Evolutionary conservation across 2,888 invertebrate species (phyloP).

Genomic region (Drosophila mettleri): DNA sequence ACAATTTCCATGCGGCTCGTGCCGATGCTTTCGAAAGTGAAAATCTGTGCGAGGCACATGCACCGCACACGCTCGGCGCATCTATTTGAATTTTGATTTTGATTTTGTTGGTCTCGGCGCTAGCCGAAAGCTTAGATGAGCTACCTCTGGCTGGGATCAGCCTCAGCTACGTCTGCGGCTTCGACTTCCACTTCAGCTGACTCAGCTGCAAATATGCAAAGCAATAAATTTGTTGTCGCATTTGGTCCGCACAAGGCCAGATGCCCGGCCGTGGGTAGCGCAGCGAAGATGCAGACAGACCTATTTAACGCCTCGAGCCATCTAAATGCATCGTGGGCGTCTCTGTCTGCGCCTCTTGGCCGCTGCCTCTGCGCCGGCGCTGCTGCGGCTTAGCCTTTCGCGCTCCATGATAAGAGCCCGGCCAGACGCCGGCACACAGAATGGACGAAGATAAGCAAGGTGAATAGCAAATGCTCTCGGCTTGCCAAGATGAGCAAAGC

Average conservation of each 20-base stretch:
- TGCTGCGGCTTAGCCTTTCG: constrained; percentile 7
- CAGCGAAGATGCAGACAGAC: constrained; percentile 37
- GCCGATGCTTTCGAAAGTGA: constrained; percentile 39
- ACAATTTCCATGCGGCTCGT: constrained; percentile 24
- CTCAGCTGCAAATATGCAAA: background rate
- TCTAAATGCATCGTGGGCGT: constrained; percentile 63
- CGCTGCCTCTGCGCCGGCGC: background rate
- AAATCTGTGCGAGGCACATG: constrained; percentile 26
- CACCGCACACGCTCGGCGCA: constrained; percentile 9
- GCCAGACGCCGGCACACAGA: constrained; percentile 4
- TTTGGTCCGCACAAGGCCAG: constrained; percentile 19
- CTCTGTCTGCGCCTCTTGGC: constrained; percentile 5
- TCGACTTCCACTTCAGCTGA: background rate
- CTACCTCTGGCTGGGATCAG: constrained; percentile 9
- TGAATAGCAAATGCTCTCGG: constrained; percentile 28
- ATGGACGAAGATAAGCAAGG: background rate
- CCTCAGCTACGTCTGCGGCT: too few relatives aligned
- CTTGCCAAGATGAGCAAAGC: too few relatives aligned
- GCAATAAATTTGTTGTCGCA: constrained; percentile 14
- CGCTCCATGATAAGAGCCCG: constrained; percentile 31
- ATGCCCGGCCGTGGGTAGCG: constrained; percentile 23
- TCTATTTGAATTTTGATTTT: constrained; percentile 19
- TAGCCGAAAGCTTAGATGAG: constrained; percentile 14
- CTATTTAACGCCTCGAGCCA: constrained; percentile 67
- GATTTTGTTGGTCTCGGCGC: constrained; percentile 4